Evolutionary conservation across 2,888 invertebrate species (phyloP).

Genomic region (Lasioglossum pauxillum): DNA sequence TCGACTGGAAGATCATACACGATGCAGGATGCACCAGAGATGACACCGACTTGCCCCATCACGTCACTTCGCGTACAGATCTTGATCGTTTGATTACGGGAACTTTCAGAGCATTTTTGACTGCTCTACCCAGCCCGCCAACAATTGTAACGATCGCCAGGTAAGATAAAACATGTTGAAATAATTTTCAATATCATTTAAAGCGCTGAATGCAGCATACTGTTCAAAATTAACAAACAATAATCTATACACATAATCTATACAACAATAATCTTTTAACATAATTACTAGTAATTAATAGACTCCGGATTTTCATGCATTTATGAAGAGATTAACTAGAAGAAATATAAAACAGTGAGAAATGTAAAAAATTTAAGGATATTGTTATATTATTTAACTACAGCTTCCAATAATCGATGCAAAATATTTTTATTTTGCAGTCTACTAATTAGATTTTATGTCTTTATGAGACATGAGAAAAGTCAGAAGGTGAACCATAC

Average conservation of each 20-base stretch:
- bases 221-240: not conserved
- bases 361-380: too few species aligned
- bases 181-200: not conserved
- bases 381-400: too few species aligned
- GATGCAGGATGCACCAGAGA: constrained; percentile 96
- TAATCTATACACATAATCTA: too few species aligned
- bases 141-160: constrained; percentile 91
- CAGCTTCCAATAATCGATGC: too few species aligned
- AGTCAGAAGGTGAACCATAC: not conserved
- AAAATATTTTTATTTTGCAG: too few species aligned
- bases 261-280: too few species aligned
- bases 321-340: too few species aligned
- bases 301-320: not conserved
- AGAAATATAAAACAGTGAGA: too few species aligned
- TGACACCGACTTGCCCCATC: constrained; percentile 93
- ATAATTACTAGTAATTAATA: too few species aligned
- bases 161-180: constrained; percentile 45
- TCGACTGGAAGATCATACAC: constrained; percentile 93
- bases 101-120: constrained; percentile 87
- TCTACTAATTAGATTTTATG: too few species aligned
- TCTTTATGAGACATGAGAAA: too few species aligned
- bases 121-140: constrained; percentile 87
- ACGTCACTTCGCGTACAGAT: constrained; percentile 90
- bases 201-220: not conserved
- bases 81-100: constrained; percentile 87